Conservation (phyloP, 2,888 invertebrate genomes). For the Lepetodrilus schrolli region DNA sequence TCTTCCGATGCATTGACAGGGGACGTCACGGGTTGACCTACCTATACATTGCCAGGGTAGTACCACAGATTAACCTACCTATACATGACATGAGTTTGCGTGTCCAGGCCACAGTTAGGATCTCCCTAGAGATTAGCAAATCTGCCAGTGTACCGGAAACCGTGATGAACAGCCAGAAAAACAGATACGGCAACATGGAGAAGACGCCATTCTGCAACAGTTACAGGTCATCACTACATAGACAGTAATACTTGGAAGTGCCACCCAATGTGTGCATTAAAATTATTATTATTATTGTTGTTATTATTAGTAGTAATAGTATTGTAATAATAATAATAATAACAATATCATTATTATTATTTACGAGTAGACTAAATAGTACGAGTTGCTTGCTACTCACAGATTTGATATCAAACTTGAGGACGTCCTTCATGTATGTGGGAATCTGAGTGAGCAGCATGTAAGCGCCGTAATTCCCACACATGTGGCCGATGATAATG, state of each 20-base stretch:
- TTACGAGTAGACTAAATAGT: neutral
- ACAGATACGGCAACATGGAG: slow-evolving; percentile 64
- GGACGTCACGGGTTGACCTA: neutral
- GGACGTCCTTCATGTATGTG: slow-evolving; percentile 69
- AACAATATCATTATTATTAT: neutral
- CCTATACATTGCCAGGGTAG: neutral
- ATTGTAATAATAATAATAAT: neutral
- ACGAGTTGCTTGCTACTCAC: too few relatives aligned
- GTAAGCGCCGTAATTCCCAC: slow-evolving; percentile 76
- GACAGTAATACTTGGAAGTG: neutral
- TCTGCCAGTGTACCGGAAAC: slow-evolving; percentile 59
- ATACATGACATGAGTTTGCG: slow-evolving; percentile 32
- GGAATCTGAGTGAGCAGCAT: slow-evolving; percentile 69
- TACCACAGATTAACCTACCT: neutral
- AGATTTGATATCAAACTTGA: slow-evolving; percentile 69
- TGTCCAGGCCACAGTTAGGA: slow-evolving; percentile 56
- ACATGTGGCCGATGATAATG: slow-evolving; percentile 77
- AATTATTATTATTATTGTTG: neutral
- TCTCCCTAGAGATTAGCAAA: slow-evolving; percentile 50
- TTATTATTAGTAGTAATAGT: neutral
- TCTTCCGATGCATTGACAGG: too few relatives aligned
- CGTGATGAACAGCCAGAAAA: slow-evolving; percentile 60
- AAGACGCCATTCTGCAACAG: slow-evolving; percentile 60
- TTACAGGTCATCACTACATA: too few relatives aligned
- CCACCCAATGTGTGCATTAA: neutral